These are phyloP conservation scores for Halcyon badia DNA, from an alignment of 2,797 vertebrate genomes.

Conservation along the genomic window DNA sequence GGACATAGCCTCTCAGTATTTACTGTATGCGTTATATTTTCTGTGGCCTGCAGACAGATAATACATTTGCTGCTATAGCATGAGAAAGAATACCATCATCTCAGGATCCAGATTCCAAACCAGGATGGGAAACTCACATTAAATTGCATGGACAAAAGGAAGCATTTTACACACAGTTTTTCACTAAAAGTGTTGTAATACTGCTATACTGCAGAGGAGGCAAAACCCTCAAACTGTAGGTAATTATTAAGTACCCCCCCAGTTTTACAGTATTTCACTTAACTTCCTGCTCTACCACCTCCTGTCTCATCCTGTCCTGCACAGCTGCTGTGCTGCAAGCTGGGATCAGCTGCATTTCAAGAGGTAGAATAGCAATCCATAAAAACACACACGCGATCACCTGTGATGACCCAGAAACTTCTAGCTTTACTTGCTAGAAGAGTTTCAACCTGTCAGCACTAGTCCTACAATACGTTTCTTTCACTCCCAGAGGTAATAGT, in stretches of 20 bases:
- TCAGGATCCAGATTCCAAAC: neutral
- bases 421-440: neutral
- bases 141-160: neutral
- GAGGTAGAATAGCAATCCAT: neutral
- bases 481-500: neutral
- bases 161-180: neutral
- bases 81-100: accelerated
- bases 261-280: neutral
- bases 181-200: neutral
- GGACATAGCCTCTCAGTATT: neutral
- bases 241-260: neutral
- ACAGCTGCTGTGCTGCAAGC: neutral
- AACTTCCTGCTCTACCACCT: neutral
- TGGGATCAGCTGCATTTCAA: neutral
- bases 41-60: neutral
- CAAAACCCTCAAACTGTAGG: neutral
- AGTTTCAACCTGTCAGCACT: neutral
- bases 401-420: neutral
- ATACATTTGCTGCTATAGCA: neutral
- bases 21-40: neutral
- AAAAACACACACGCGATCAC: accelerated
- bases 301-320: neutral
- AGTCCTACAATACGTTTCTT: neutral
- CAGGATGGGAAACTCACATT: neutral
- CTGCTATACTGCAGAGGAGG: neutral